Percentiles rank a stretch among this genome's conserved stretches.
Evolutionary conservation across 2,888 invertebrate genomes (phyloP).

Genomic region (Agrotis puta): DNA sequence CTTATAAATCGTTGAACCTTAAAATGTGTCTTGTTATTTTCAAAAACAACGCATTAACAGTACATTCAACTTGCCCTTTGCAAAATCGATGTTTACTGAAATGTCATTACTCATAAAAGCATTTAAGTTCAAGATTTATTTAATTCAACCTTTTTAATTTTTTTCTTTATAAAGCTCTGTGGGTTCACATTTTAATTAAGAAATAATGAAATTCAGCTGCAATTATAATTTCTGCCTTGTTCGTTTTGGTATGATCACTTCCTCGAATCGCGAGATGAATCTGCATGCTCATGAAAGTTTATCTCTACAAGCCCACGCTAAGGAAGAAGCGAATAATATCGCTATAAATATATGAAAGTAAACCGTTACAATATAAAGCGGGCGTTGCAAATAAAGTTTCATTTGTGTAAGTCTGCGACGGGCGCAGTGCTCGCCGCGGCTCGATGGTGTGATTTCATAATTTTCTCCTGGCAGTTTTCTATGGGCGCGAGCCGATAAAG

Average conservation of each 20-base stretch:
- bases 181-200: constrained; percentile 46
- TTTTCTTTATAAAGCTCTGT: constrained; percentile 20
- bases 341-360: constrained; percentile 63
- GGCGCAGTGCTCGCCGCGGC: constrained; percentile 59
- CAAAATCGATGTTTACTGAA: constrained; percentile 41
- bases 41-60: constrained; percentile 75
- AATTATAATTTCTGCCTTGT: constrained; percentile 53
- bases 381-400: constrained; percentile 63
- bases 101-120: constrained; percentile 43
- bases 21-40: constrained; percentile 61
- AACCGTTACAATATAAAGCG: constrained; percentile 67
- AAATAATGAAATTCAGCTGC: constrained; percentile 48
- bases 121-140: constrained; percentile 26
- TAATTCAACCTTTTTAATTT: constrained; percentile 21
- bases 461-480: constrained; percentile 85
- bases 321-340: constrained; percentile 62
- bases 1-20: constrained; percentile 66
- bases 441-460: constrained; percentile 80
- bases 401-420: constrained; percentile 63
- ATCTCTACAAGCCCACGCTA: constrained; percentile 63
- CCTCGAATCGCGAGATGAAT: constrained; percentile 59
- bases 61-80: constrained; percentile 74
- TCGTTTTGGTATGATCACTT: constrained; percentile 57
- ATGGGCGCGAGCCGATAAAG: constrained; percentile 81
- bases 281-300: constrained; percentile 61